Conservation (phyloP, 30 jellyfish, hydroid and myxozoan genomes). For the Aurelia coerulea region DNA sequence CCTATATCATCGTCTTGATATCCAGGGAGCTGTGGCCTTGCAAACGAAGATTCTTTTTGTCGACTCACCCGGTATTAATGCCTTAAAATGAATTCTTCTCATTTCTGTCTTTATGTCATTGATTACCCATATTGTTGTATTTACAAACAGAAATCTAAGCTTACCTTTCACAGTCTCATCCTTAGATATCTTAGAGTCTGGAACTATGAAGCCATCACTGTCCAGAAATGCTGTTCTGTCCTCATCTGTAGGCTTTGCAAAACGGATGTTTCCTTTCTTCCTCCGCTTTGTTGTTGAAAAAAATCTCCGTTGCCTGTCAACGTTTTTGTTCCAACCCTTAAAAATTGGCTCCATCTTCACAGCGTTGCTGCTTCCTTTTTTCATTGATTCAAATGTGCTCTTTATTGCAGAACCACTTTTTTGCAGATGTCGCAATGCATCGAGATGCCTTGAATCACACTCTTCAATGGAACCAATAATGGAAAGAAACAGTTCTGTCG, state of each 20-base stretch:
- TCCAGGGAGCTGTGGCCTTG: no score
- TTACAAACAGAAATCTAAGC: no score
- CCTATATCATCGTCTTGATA: no score
- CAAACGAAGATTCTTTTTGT: no score
- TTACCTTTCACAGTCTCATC: no score
- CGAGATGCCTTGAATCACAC: background rate
- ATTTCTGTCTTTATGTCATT: no score
- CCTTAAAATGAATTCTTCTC: no score
- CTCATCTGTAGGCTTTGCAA: slow-evolving; percentile 29
- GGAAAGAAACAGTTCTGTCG: background rate
- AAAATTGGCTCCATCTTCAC: background rate
- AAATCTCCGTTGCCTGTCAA: slow-evolving; percentile 14
- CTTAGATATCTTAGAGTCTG: background rate
- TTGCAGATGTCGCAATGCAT: background rate
- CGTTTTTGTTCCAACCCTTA: background rate
- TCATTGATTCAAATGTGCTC: slow-evolving; percentile 8
- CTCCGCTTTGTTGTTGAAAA: slow-evolving; percentile 23
- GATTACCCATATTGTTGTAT: no score
- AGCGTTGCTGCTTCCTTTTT: background rate
- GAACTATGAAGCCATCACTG: background rate
- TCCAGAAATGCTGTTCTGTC: background rate
- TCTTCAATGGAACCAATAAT: slow-evolving; percentile 32
- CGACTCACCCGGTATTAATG: no score
- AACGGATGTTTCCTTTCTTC: slow-evolving; percentile 18
- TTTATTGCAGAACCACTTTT: slow-evolving; percentile 23